A percentile compares a stretch with the other conserved stretches of the same genome.
phyloP scores from a whole-genome alignment of 2,888 invertebrate species.

The Stramonita haemastoma region DNA sequence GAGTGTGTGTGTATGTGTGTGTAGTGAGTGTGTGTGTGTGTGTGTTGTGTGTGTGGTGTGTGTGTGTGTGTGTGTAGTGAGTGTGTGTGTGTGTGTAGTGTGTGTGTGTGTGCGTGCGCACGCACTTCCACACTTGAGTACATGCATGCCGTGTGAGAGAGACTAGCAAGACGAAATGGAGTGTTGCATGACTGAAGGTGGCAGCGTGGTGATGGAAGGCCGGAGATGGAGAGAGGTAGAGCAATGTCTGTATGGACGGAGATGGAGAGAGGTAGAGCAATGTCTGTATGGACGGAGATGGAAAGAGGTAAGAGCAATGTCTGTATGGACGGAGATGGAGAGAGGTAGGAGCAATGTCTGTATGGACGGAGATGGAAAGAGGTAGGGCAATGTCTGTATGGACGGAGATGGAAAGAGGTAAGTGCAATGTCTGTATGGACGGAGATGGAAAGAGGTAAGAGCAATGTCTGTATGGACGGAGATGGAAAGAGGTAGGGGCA shows the following conservation, averaged over 20 bases:
- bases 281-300: conserved; percentile 9
- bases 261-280: conserved; percentile 35
- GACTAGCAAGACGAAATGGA: not conserved
- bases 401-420: conserved; percentile 34
- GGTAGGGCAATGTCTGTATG: conserved; percentile 25
- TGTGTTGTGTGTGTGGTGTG: not conserved
- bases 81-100: not conserved
- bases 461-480: conserved; percentile 3
- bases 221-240: conserved; percentile 35
- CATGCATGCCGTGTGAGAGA: not conserved
- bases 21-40: not conserved
- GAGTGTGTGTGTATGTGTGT: not conserved
- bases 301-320: conserved; percentile 34
- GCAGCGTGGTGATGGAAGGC: not conserved
- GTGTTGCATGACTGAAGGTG: not conserved
- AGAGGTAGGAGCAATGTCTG: conserved; percentile 32
- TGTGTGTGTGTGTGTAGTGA: not conserved
- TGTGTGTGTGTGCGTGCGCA: not conserved
- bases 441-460: conserved; percentile 36
- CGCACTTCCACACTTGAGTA: not conserved
- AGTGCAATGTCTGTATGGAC: conserved; percentile 14
- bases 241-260: conserved; percentile 4
- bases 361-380: conserved; percentile 28
- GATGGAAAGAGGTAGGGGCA: conserved; percentile 35
- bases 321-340: conserved; percentile 25